phyloP scores from a whole-genome alignment of 2,888 invertebrate genomes.

The Drosophila gaucha region DNA sequence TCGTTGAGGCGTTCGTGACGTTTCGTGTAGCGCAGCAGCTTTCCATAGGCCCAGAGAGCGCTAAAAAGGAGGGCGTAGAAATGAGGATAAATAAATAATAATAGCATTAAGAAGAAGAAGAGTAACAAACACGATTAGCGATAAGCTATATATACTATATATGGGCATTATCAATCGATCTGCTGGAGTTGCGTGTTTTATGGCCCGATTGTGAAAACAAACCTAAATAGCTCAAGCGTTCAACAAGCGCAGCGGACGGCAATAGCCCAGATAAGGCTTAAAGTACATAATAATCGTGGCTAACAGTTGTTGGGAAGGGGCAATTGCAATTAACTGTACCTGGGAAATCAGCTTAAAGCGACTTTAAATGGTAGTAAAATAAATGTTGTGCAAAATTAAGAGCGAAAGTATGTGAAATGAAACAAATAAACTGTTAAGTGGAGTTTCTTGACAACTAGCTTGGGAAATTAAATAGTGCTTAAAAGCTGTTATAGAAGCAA shows the following conservation, averaged over 20 bases:
- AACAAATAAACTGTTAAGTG: too few species aligned
- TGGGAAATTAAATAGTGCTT: background rate
- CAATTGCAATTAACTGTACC: conserved; percentile 19
- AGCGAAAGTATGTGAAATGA: conserved; percentile 15
- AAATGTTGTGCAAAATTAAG: background rate
- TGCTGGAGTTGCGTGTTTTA: conserved; percentile 51
- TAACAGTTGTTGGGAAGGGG: background rate
- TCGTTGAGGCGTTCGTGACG: conserved; percentile 88
- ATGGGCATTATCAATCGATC: conserved; percentile 36
- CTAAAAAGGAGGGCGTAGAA: conserved; percentile 84
- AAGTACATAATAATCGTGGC: conserved; percentile 27
- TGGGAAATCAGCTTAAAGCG: conserved; percentile 11
- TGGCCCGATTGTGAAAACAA: conserved; percentile 45
- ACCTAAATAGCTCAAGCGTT: conserved; percentile 50
- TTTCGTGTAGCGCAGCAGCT: conserved; percentile 88
- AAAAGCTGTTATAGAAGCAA: background rate
- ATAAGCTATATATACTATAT: conserved; percentile 16
- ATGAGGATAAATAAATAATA: background rate
- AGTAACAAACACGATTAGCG: conserved; percentile 17
- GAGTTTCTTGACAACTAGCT: background rate
- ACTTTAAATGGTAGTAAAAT: background rate
- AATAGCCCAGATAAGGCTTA: conserved; percentile 40
- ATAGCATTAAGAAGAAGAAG: background rate
- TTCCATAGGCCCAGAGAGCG: conserved; percentile 89
- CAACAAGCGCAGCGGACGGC: too few species aligned